Evolutionary conservation across 64 coral and sea anemone genomes (phyloP).

Genomic region (Montipora efflorescens): DNA sequence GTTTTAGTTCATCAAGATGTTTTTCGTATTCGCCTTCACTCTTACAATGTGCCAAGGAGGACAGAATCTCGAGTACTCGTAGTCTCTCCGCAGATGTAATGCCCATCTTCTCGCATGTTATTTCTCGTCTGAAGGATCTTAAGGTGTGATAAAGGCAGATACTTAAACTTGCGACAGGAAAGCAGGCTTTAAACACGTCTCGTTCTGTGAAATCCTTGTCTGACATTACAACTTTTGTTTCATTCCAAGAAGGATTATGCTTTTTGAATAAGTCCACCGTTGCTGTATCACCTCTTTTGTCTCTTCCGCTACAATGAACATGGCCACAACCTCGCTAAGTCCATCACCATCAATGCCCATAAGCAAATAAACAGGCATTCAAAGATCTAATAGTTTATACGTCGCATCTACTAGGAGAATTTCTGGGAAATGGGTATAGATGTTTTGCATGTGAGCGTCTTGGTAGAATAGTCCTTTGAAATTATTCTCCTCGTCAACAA

Average conservation of each 20-base stretch:
- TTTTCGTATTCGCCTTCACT: conserved; percentile 19
- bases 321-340: conserved; percentile 20
- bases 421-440: conserved; percentile 53
- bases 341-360: conserved; percentile 18
- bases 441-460: conserved; percentile 51
- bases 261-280: conserved; percentile 35
- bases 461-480: conserved; percentile 73
- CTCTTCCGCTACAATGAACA: conserved; percentile 62
- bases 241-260: conserved; percentile 44
- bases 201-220: conserved; percentile 67
- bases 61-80: conserved; percentile 53
- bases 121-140: conserved; percentile 64
- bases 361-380: conserved; percentile 68
- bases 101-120: conserved; percentile 67
- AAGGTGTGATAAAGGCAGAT: conserved; percentile 66
- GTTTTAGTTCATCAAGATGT: conserved; percentile 28
- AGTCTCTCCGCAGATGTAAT: conserved; percentile 64
- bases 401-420: conserved; percentile 57
- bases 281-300: conserved; percentile 1
- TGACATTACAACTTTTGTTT: too few species aligned
- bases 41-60: conserved; percentile 12
- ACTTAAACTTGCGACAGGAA: background rate
- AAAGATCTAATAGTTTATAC: conserved; percentile 63
- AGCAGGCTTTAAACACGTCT: conserved; percentile 40
- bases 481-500: conserved; percentile 57